Base-by-base conservation (phyloP, 2,797 vertebrate species). In the Podargus strigoides region DNA sequence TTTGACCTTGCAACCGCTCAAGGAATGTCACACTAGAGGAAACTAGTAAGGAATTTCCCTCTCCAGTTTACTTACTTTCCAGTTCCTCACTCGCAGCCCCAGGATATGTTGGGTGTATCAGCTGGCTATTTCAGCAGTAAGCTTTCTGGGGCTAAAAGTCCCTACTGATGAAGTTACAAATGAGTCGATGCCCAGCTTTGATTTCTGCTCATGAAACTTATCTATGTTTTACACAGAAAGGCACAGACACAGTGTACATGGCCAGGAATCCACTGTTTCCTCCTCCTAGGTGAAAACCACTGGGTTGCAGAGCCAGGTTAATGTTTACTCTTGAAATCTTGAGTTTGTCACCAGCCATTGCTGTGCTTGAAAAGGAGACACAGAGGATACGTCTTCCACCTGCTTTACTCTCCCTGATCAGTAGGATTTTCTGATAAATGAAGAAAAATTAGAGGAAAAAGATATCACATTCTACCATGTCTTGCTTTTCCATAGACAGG, bases 161-260 rank as follows among this genome's bases (percentile, higher is more conserved):
- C 47, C 74, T 86, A 37, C 16, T 70, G 39, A 47, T 68, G 37
- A 74, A 18, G 37, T 23, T 58, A 20, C 26, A 20, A 19, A 24
- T 14, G 21, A 10, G 23, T 17, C 21, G 2, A 1, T 12, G 27
- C 27, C n/a, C 55, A 87, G 42, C 39, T 85, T 85, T 36, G n/a
- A 55, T 23, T 85, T 83, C 42, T 62, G 44, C 42, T 83, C 36
- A 64, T 80, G 55, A 70, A 47, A 49, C 11, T 30, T 60, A 3
- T 6, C 59, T 74, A 1, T n/a, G 6, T 59, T 67, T 66, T 55
- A 49, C 39, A 37, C 10, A 14, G 52, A 55, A 64, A 58, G 49
- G 18, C 39, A 55, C 0, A 0, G 34, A 36, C 0, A 0, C 52
- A 24, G 16, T 0, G 0, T 1, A 22, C 6, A 0, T 4, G 37